Evolutionary conservation across 2,113 vertebrate species (phyloP).

Genomic region (Aphelocoma coerulescens): DNA sequence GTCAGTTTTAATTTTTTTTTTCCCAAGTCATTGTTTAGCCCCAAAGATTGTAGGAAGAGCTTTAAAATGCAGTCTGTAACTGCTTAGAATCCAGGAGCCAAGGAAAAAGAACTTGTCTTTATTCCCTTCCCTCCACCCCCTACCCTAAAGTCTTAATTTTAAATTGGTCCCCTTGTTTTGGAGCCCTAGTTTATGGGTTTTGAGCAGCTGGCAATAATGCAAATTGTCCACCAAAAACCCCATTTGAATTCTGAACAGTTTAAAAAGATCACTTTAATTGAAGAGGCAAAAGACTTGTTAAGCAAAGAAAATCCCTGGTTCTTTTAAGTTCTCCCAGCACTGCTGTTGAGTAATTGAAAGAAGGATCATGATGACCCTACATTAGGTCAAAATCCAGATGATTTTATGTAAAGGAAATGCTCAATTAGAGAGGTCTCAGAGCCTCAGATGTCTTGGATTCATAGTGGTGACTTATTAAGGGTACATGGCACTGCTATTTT

Average conservation of each 20-base stretch:
- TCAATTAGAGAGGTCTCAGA: not conserved
- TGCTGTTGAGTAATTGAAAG: conserved; percentile 37
- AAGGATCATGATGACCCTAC: conserved; percentile 22
- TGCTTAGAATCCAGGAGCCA: not conserved
- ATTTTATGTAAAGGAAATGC: conserved; percentile 38
- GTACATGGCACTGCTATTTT: not conserved
- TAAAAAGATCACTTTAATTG: conserved; percentile 41
- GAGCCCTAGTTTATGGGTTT: conserved; percentile 9
- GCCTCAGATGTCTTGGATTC: not conserved
- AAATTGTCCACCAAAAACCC: not conserved
- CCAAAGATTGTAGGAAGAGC: not conserved
- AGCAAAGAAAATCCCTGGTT: conserved; percentile 15
- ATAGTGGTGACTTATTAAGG: not conserved
- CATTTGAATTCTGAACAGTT: conserved; percentile 44
- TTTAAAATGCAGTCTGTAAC: not conserved
- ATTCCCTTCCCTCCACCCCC: not conserved
- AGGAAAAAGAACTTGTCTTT: not conserved
- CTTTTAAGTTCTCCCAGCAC: conserved; percentile 20
- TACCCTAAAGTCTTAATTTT: conserved; percentile 12
- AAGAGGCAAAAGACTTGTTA: conserved; percentile 27
- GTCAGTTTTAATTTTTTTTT: not conserved
- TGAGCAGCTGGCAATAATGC: conserved; percentile 53
- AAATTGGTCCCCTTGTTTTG: not conserved
- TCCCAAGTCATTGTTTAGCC: not conserved
- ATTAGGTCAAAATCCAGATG: conserved; percentile 42